Evolutionary conservation across 2,797 vertebrate genomes (phyloP), one percentile per base, ranked within the genome.

Genomic region (Garrulus glandarius): DNA sequence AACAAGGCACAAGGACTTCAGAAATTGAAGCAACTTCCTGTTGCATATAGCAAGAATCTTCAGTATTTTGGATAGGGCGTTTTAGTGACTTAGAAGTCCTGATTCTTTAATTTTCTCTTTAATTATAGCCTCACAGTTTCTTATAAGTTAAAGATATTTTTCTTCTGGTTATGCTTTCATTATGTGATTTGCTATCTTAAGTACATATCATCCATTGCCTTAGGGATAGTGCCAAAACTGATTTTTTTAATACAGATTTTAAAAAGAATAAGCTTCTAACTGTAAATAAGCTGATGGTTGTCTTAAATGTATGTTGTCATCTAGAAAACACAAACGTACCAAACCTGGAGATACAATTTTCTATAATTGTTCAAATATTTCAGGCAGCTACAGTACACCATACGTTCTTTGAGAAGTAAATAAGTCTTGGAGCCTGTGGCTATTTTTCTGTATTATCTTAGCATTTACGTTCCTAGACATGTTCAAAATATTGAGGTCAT

Each of bases 261-360:
- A 94, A 96, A 97, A 96, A 86, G 13, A 80, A 81, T 92, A 95
- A 74, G 89, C 74, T 97, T 97, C 97, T 97, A 93, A 97, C 96
- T 98, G 97, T 98, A 97, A 97, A 95, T 97, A 97, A 93, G 84
- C 95, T 95, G 67, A 50, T 97, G 84, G 89, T 83, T 97, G 88
- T 96, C 79, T 94, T 95, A 91, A 96, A 93, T 96, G 88, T 97
- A 77, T 97, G 82, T 97, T 97, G 78, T 97, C 94, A 94, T 64
- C 82, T 93, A 92, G 90, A 90, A 95, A 93, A 93, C 84, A 96
- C 6, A 2, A 93, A 92, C 24, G 27, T 95, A 97, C 93, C 94
- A 92, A 97, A 97, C 96, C 97, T 97, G 93, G 96, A 97, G 95
- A 96, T 93, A 96, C 15, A 87, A 36, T 96, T 98, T 98, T 97